Conservation (phyloP, 2,888 invertebrate genomes). For the Chironomus tentans region DNA sequence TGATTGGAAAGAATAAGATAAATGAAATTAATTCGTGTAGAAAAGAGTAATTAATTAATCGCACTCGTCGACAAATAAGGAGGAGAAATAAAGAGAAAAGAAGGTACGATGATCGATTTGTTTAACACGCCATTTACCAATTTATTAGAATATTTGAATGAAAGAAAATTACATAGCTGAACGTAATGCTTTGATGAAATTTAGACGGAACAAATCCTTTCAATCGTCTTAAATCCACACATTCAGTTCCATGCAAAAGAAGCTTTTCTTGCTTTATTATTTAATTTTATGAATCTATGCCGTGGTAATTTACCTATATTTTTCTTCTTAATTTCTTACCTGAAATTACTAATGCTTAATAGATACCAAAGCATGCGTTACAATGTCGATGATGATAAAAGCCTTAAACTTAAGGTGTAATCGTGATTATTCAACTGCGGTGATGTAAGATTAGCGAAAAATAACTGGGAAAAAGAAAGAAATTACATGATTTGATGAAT, state of each 20-base stretch:
- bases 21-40: background rate
- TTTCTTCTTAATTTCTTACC: too few species aligned
- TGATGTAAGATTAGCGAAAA: background rate
- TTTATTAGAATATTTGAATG: background rate
- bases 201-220: conserved; percentile 1
- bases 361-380: too few species aligned
- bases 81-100: too few species aligned
- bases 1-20: background rate
- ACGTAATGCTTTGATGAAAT: conserved; percentile 1
- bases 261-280: too few species aligned
- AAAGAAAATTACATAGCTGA: background rate
- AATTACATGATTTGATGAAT: background rate
- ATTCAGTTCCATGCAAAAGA: too few species aligned
- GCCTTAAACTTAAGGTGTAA: too few species aligned
- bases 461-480: background rate
- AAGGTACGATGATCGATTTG: background rate
- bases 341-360: too few species aligned
- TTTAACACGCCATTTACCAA: background rate
- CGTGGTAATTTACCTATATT: too few species aligned
- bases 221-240: background rate
- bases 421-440: background rate
- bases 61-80: background rate
- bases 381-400: too few species aligned
- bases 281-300: too few species aligned
- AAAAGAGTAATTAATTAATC: background rate